Conservation (phyloP, 2,888 invertebrate genomes). For the Ferdinandea cuprea region DNA sequence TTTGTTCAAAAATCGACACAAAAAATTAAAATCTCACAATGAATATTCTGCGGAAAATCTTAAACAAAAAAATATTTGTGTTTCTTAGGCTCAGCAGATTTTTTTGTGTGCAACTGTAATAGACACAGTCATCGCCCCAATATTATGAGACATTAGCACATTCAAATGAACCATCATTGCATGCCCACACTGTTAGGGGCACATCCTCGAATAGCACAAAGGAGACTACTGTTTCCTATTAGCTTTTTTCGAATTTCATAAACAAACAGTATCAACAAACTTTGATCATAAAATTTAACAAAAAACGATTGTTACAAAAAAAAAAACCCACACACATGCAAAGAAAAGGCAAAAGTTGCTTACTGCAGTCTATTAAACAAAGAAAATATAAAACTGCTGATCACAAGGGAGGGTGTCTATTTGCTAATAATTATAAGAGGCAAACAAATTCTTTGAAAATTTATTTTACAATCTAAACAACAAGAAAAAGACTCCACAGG, state of each 20-base stretch:
- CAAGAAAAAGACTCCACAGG: not conserved
- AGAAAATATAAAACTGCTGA: slow-evolving; percentile 3
- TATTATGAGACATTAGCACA: not conserved
- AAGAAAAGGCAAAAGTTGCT: not conserved
- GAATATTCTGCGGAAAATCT: no score
- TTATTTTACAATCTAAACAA: slow-evolving; percentile 29
- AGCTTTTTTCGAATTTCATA: slow-evolving; percentile 1
- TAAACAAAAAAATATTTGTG: no score
- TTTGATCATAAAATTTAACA: slow-evolving; percentile 9
- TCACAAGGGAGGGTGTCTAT: slow-evolving; percentile 2
- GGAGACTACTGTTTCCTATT: not conserved
- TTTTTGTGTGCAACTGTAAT: no score
- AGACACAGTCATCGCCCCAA: no score
- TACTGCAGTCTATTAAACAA: slow-evolving; percentile 5
- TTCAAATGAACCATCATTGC: not conserved
- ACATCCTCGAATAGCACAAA: not conserved
- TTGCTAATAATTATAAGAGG: slow-evolving; percentile 14
- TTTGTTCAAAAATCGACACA: no score
- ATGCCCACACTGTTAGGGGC: not conserved
- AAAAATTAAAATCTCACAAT: no score
- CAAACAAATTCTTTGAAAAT: slow-evolving; percentile 25
- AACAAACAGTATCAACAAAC: not conserved
- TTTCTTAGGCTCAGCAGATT: no score
- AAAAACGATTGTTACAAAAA: not conserved
- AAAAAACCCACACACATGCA: not conserved